Evolutionary conservation across 2,888 invertebrate genomes (phyloP), one percentile per base, ranked within the genome.

Genomic region (Ormyrus rosae): DNA sequence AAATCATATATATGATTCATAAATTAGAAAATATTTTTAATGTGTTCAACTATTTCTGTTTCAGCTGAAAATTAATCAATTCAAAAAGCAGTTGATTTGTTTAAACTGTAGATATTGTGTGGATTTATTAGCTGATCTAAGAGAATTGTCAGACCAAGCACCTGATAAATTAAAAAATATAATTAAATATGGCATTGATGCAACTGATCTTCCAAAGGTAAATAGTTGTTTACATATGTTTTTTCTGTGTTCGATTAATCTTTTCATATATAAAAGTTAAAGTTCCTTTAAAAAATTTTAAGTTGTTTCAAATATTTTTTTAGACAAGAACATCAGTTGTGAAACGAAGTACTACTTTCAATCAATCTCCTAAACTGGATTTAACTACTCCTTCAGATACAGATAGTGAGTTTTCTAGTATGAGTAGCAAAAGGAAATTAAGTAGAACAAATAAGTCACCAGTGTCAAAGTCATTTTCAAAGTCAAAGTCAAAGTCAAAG

Each of bases 121-220:
- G 60, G 90, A 90, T 73, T 83, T 90, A 34, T 83, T 90, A 48
- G 83, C 81, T 9, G 90, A 90, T 81, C 82, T 90, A 68, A 88
- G 84, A 67, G 82, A 69, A 50, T 56, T 90, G 50, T 87, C 84
- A 55, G 69, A 85, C 56, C 78, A 86, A 75, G 83, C 83, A 53
- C 53, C 80, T 5, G 60, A 13, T 2, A 87, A 86, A 81, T 70
- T 86, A 13, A 83, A 84, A 11, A 78, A 80, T 9, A 68, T 84
- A 1, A 77, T 83, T 8, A 64, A 85, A 55, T 78, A 86, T 65
- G 85, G 84, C 9, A 80, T 84, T 10, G 72, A 82, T 67, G 78
- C 85, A 58, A 70, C 83, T 11, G 82, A 81, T 68, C 83, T 88
- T 48, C 85, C 88, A 34, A 89, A 89, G 86, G 90, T 90, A 84